Percentiles rank a stretch among this genome's conserved stretches.
Conservation (phyloP, 2,113 vertebrate species). For the Oxyura jamaicensis region DNA sequence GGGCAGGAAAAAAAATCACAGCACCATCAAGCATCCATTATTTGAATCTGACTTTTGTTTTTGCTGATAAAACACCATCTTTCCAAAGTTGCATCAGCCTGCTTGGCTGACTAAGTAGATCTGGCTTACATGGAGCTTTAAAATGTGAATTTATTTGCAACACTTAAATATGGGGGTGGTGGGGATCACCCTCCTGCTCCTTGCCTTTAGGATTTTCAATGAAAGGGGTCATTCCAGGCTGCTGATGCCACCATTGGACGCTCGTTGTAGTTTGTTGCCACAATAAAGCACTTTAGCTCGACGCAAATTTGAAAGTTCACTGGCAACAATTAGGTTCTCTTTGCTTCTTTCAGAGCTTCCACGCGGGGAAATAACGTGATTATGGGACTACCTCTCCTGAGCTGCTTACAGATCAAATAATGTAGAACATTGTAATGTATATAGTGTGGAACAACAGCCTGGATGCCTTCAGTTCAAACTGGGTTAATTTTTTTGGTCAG, state of each 20-base stretch:
- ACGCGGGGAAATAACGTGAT: not conserved
- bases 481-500: not conserved
- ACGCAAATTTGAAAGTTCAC: not conserved
- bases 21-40: not conserved
- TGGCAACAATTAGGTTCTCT: not conserved
- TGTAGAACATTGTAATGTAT: no score
- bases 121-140: not conserved
- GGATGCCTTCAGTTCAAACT: not conserved
- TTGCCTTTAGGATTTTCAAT: not conserved
- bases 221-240: not conserved
- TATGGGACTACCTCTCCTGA: not conserved
- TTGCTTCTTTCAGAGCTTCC: not conserved
- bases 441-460: not conserved
- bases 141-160: not conserved
- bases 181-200: not conserved
- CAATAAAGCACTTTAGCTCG: not conserved
- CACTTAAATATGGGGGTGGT: not conserved
- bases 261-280: not conserved
- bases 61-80: not conserved
- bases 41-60: not conserved
- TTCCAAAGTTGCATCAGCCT: not conserved
- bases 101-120: not conserved
- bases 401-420: not conserved
- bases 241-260: fast-evolving
- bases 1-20: not conserved